Evolutionary conservation across 2,888 invertebrate genomes (phyloP).

Genomic region (Branchellion lobata): DNA sequence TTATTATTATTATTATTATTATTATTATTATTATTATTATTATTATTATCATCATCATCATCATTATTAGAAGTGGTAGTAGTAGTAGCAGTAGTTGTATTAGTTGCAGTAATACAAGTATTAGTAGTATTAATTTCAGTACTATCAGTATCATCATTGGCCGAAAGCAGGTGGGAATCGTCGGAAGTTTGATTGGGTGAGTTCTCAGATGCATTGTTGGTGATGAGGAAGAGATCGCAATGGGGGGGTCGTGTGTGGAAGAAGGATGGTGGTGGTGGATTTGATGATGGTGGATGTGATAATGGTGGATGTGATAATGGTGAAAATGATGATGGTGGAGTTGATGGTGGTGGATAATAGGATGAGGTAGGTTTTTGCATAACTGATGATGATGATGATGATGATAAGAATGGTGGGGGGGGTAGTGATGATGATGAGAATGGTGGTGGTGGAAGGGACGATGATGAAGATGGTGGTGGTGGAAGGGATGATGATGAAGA

Average conservation of each 20-base stretch:
- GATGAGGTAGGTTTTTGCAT: constrained; percentile 40
- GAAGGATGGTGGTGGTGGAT: too few species aligned
- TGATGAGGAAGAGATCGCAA: too few species aligned
- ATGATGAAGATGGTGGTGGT: constrained; percentile 30
- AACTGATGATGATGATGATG: constrained; percentile 43
- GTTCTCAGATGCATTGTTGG: too few species aligned
- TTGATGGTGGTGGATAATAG: constrained; percentile 38
- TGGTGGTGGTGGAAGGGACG: constrained; percentile 33
- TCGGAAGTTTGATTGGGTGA: too few species aligned
- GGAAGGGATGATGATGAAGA: constrained; percentile 10
- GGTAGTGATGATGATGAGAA: constrained; percentile 22
- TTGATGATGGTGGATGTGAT: too few species aligned
- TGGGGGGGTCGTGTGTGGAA: too few species aligned
- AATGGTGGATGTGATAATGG: too few species aligned
- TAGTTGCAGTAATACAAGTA: too few species aligned
- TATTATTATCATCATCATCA: not conserved
- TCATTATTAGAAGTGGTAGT: not conserved
- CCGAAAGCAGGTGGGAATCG: too few species aligned
- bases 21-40: not conserved
- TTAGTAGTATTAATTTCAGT: too few species aligned
- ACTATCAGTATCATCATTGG: too few species aligned
- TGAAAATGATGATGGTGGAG: not conserved
- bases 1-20: not conserved
- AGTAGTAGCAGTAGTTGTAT: too few species aligned
- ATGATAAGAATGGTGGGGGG: constrained; percentile 16